Evolutionary conservation across 1,140 invertebrate genomes (phyloP), one percentile per base, ranked within the genome.

Genomic region (Eupeodes corollae): DNA sequence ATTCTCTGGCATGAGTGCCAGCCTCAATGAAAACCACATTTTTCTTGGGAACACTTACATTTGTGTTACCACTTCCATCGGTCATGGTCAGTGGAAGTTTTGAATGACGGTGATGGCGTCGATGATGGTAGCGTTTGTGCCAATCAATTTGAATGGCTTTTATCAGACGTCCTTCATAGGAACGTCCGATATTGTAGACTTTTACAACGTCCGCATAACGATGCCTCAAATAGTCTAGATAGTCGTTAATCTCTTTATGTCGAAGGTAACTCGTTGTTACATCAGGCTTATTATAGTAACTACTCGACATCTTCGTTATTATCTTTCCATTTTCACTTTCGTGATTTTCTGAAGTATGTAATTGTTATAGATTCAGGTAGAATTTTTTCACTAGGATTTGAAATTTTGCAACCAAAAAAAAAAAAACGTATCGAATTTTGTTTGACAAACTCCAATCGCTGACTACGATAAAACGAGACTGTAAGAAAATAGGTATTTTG

Each of bases 1-100:
- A 83, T 62, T 84, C 82, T 13, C 82, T 63, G 0, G 78, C 79
- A 64, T 84, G 80, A n/a, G 77, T 77, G 5, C 74, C 75, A 3
- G 59, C 72, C 44, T 75, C 72, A 15, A 75, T 72, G 43, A 75
- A 62, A 31, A 75, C 56, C 1, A 54, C 59, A 10, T 75, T 51
- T 48, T 57, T 40, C 40, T 48, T 31, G 1, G 46, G 44, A 0
- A 54, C 52, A 5, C 1, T 47, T 45, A 9, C 18, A 43, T 30
- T 21, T 13, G 41, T 33, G 2, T 30, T 32, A 0, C 2, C n/a
- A 13, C 34, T 14, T 1, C 46, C 48, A 6, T 42, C 43, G 6
- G 12, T 39, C 9, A 30, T 3, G 14, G 6, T 32, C 8, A 5
- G 12, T 9, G 11, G 34, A 19, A 1, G 41, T 15, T 1, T 34